Evolutionary conservation across 2,113 vertebrate genomes (phyloP).

Genomic region (Psephotus haematonotus): DNA sequence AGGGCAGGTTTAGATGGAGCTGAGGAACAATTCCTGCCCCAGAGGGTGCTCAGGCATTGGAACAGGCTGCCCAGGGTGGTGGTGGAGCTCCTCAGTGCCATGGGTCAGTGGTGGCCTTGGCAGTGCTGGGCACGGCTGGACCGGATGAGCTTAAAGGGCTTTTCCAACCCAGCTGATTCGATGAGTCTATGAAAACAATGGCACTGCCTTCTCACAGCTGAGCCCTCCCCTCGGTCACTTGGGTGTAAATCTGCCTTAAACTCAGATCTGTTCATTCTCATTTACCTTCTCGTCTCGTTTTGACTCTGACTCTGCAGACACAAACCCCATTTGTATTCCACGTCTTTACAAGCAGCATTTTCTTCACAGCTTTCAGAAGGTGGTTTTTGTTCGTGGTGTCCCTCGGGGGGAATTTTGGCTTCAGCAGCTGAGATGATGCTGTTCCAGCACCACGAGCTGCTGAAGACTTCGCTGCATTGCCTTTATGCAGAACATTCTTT

Average conservation of each 20-base stretch:
- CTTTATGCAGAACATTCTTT: background rate
- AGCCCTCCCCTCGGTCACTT: background rate
- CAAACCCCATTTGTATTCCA: background rate
- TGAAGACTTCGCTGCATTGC: background rate
- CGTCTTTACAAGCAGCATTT: background rate
- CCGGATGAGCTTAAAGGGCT: background rate
- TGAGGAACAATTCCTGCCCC: too few species aligned
- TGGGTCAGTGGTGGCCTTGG: background rate
- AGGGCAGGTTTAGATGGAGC: too few species aligned
- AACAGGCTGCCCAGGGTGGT: too few species aligned
- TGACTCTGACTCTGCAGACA: background rate
- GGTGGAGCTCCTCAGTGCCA: background rate
- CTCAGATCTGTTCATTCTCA: background rate
- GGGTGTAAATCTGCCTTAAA: background rate
- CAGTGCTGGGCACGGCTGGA: background rate
- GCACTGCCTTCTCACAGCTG: background rate
- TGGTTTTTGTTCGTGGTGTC: background rate
- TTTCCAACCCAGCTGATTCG: background rate
- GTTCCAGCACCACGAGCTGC: background rate
- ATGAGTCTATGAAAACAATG: background rate
- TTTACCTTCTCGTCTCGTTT: background rate
- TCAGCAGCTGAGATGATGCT: background rate
- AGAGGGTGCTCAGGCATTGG: too few species aligned
- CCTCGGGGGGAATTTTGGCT: background rate
- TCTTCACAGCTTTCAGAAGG: conserved; percentile 35